Conservation (phyloP, 2,797 vertebrate species). For the Trematomus bernacchii region DNA sequence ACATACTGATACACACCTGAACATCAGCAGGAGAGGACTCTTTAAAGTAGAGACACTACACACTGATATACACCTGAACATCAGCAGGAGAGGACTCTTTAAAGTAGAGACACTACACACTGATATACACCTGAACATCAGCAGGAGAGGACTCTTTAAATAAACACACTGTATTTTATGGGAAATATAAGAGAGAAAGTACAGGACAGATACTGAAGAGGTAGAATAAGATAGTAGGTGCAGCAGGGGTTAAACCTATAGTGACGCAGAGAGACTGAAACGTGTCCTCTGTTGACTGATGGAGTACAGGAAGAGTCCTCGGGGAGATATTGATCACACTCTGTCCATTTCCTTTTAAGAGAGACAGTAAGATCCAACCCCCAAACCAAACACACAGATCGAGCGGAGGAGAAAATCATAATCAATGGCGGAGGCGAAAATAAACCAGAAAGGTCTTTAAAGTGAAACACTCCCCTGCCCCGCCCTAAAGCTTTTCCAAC, state of each 20-base stretch:
- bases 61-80: too few species aligned
- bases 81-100: too few species aligned
- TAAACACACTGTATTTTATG: background rate
- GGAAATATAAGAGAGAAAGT: background rate
- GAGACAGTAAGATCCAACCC: constrained; percentile 2
- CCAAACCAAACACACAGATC: constrained; percentile 4
- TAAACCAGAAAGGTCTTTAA: constrained; percentile 49
- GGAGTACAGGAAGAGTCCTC: constrained; percentile 25
- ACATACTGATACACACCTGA: too few species aligned
- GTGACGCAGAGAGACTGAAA: background rate
- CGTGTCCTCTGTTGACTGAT: constrained; percentile 37
- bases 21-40: too few species aligned
- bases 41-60: too few species aligned
- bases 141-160: too few species aligned
- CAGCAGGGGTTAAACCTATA: background rate
- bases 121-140: too few species aligned
- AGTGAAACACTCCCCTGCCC: constrained; percentile 20
- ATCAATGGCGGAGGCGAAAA: constrained; percentile 55
- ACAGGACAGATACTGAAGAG: background rate
- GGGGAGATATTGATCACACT: constrained; percentile 48
- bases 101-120: too few species aligned
- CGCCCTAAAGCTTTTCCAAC: background rate
- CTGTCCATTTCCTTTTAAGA: constrained; percentile 39
- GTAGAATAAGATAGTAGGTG: too few species aligned
- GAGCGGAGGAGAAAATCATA: constrained; percentile 57